Conservation (phyloP, 35 echinoderm and acorn worm genomes). For the Holothuria glaberrima region DNA sequence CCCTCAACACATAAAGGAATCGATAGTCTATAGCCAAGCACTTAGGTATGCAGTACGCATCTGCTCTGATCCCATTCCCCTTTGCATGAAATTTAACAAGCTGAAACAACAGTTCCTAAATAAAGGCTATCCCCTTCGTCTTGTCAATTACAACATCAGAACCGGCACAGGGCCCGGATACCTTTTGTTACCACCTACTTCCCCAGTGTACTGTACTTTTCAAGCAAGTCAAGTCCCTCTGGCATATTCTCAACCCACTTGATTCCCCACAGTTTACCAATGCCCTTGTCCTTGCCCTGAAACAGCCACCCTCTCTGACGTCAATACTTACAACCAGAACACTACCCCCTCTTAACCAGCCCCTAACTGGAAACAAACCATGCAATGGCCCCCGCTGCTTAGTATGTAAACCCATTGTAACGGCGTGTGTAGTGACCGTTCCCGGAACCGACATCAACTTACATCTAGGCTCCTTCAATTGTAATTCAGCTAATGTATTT, state of each 20-base stretch:
- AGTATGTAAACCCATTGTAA: conserved; percentile 3
- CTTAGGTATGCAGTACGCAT: background rate
- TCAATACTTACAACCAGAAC: background rate
- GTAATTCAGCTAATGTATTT: background rate
- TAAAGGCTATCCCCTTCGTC: conserved; percentile 6
- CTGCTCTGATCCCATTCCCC: background rate
- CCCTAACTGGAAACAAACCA: background rate
- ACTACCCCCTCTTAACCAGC: background rate
- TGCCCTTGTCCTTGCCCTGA: background rate
- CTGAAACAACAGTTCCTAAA: conserved; percentile 1
- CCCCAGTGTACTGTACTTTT: background rate
- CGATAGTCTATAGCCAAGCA: background rate
- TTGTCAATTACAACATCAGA: background rate
- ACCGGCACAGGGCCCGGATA: background rate
- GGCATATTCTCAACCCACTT: background rate
- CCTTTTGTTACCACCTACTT: background rate
- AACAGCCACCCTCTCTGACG: background rate
- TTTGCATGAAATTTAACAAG: background rate
- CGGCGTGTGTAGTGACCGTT: background rate
- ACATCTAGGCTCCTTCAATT: background rate
- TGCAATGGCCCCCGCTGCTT: background rate
- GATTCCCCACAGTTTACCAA: background rate
- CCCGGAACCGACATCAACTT: background rate
- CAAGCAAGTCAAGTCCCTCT: background rate
- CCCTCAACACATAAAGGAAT: background rate